Evolutionary conservation across 2,113 vertebrate genomes (phyloP), one percentile per base, ranked within the genome.

Genomic region (Sinocyclocheilus grahami): DNA sequence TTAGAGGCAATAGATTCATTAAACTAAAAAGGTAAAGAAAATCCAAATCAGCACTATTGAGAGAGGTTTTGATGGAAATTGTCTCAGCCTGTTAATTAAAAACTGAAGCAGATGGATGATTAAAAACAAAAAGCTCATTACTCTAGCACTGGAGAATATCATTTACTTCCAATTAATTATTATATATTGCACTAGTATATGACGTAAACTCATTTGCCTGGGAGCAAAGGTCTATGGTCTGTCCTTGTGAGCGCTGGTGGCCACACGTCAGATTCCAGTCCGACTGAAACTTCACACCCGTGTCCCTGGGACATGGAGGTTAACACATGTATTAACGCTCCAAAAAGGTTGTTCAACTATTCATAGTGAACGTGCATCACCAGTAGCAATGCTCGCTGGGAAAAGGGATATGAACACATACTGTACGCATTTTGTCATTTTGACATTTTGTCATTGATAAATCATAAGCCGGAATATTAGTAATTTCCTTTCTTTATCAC

Each of bases 381-480:
- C 16, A 27, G 60, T 30, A 67, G 62, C 46, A 71, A 3, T 48
- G 79, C 65, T 37, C 11, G 13, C 48, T 55, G 10, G 24, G 46
- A 11, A 55, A 33, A 82, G 42, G 9, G 39, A 51, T 82, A 22
- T 82, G 42, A 82, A 22, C 42, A 33, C 9, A 37, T 37, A 51
- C 10, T 30, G 14, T 55, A 11, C 3, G 46, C 11, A 53, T 71
- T 82, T 82, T 71, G 63, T 82, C 46, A 71, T 67, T 82, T 33
- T 81, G 78, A 81, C 58, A 37, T 79, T 62, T 74, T 89, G 88
- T 71, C 82, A 78, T 85, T 89, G 82, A 67, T 89, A 69, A 63
- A 86, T 82, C 77, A 63, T 51, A 51, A 82, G 58, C 46, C 18
- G 27, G 75, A 77, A 77, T 53, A 82, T 82, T 27, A 82, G 72